A percentile compares a stretch with the other conserved stretches of the same genome.
phyloP scores from a whole-genome alignment of 2,888 invertebrate genomes.

The Spisula subtruncata region DNA sequence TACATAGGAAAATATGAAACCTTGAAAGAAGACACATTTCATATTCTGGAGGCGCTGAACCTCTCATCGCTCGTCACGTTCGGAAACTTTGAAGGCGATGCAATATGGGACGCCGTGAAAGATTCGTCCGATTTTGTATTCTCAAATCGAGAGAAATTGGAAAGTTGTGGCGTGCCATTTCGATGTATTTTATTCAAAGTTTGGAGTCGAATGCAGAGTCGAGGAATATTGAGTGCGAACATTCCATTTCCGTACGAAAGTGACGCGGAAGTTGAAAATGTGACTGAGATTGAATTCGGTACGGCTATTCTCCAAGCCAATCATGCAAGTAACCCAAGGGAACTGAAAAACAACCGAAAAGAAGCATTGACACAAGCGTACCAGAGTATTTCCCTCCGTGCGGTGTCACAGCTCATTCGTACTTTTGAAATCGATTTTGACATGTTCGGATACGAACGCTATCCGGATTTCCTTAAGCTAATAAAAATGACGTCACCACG shows the following conservation, averaged over 20 bases:
- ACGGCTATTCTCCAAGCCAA: conserved; percentile 46
- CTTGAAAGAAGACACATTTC: conserved; percentile 69
- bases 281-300: conserved; percentile 53
- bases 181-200: conserved; percentile 60
- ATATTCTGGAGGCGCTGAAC: conserved; percentile 60
- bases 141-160: conserved; percentile 38
- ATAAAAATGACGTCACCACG: background rate
- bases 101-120: conserved; percentile 39
- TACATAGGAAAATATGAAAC: conserved; percentile 76
- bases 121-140: conserved; percentile 52
- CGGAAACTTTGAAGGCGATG: conserved; percentile 45
- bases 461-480: conserved; percentile 32
- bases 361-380: conserved; percentile 67
- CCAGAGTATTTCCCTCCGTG: conserved; percentile 41
- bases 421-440: conserved; percentile 68
- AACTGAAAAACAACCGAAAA: conserved; percentile 56
- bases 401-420: conserved; percentile 47
- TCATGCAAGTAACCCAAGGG: conserved; percentile 27
- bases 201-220: conserved; percentile 70
- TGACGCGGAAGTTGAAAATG: conserved; percentile 40
- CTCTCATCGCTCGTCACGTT: conserved; percentile 42
- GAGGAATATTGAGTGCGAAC: conserved; percentile 69
- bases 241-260: conserved; percentile 62
- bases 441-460: conserved; percentile 69
- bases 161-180: conserved; percentile 62